Evolutionary conservation across 2,888 invertebrate species (phyloP), one percentile per base, ranked within the genome.

Genomic region (Macrophya alboannulata): DNA sequence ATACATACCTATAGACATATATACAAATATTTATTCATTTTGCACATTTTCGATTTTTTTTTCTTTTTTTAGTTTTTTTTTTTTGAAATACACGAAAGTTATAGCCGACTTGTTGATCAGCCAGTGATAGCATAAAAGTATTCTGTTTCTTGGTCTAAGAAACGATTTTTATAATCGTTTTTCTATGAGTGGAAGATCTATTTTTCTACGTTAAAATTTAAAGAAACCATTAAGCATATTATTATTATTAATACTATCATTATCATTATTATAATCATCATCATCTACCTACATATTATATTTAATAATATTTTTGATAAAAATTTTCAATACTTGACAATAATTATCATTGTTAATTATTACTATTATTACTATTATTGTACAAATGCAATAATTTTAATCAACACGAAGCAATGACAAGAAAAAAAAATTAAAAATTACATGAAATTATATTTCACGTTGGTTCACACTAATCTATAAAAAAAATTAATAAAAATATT

Each of bases 281-380:
- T 51, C n/a, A n/a, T 51, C 51, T 51, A 51, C 17, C 51, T 51
- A 51, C 51, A 6, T n/a, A 48, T 48, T 48, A 48, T 51, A 51
- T 51, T n/a, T n/a, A 51, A 51, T 51, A 17, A 51, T 71, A 71
- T 71, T 71, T 71, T 71, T 71, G 37, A 71, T 71, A 71, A 37
- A 17, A 15, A 40, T 71, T 40, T n/a, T 17, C 40, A 71, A 40
- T 51, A 71, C 9, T 43, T 40, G 1, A 71, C 3, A 40, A 71
- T 71, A 40, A 37, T 40, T 71, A 71, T 40, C 40, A 71, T 37
- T 37, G 71, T 71, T 71, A 71, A n/a, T n/a, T n/a, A n/a, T n/a
- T n/a, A n/a, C n/a, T n/a, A n/a, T n/a, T n/a, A n/a, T n/a, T n/a
- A n/a, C n/a, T n/a, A 71, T 71, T 37, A 71, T 71, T n/a, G 25